Evolutionary conservation across 2,888 invertebrate genomes (phyloP), one percentile per base, ranked within the genome.

Genomic region (Erebia palarica): DNA sequence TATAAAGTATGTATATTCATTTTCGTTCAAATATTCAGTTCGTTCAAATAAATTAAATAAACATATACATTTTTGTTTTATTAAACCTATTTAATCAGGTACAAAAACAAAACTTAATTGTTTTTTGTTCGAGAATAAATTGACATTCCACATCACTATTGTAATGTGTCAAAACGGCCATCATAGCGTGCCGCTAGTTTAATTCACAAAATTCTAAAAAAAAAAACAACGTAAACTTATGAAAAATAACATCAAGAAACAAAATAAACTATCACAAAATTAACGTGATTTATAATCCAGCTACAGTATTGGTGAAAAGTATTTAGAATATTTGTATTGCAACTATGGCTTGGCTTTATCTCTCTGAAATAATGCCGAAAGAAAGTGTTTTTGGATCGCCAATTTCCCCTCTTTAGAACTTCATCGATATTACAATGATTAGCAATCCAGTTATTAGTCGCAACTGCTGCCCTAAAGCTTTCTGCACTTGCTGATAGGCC

Each of bases 391-490:
- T 55, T 65, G 53, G 65, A 65, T 55, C 55, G 36, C 65, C 65
- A 65, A 36, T 65, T 65, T 16, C 65, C 65, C n/a, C n/a, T n/a
- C n/a, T n/a, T n/a, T n/a, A n/a, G n/a, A n/a, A n/a, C n/a, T n/a
- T n/a, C n/a, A n/a, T 63, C 55, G 27, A 63, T 69, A 63, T 70
- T 44, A 70, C 60, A 70, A 72, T n/a, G 49, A 27, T 64, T 64
- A 14, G 27, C 51, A 10, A 36, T 16, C 65, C 65, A 57, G 36
- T 57, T 65, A 8, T n/a, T 9, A 36, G 65, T 53, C 13, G 74
- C 74, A 21, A 75, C 74, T 13, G 73, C 75, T 16, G 73, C 65
- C n/a, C 75, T 67, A n/a, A 72, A 59, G n/a, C 70, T 71, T 1
- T 73, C 73, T 10, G 75, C 65, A 18, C 70, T 55, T 16, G 69